A percentile compares a stretch with the other conserved stretches of the same genome.
Evolutionary conservation across 2,888 invertebrate genomes (phyloP).

Genomic region (Rhagophthalmus giganteus): DNA sequence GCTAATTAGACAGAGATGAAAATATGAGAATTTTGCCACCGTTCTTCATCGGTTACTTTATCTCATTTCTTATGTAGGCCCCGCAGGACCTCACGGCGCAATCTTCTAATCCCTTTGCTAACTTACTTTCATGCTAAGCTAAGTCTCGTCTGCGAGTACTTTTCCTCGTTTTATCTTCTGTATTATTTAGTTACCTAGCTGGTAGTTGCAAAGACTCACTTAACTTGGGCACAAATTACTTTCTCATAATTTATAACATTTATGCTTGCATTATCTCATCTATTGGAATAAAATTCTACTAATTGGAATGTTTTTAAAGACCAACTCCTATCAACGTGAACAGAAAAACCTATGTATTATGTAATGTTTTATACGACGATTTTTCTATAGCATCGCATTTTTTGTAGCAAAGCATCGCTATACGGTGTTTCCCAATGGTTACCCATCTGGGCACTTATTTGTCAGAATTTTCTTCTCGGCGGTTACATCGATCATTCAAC

Average conservation of each 20-base stretch:
- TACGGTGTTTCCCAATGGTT: too few relatives aligned
- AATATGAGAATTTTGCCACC: conserved; percentile 49
- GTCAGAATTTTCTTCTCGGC: too few relatives aligned
- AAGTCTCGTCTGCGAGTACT: conserved; percentile 44
- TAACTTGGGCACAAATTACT: conserved; percentile 37
- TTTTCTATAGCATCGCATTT: too few relatives aligned
- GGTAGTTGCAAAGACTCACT: conserved; percentile 38
- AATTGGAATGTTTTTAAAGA: conserved; percentile 10
- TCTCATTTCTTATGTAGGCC: conserved; percentile 50
- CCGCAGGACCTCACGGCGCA: conserved; percentile 45
- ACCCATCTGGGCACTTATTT: too few relatives aligned
- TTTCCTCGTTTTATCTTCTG: conserved; percentile 44
- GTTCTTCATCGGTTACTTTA: conserved; percentile 48
- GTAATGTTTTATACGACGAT: too few relatives aligned
- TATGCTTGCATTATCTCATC: conserved; percentile 25
- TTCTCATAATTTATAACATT: conserved; percentile 38
- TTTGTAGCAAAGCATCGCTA: too few relatives aligned
- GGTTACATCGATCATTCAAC: too few relatives aligned
- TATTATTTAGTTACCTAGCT: conserved; percentile 46
- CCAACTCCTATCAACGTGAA: too few relatives aligned
- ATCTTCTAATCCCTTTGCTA: conserved; percentile 48
- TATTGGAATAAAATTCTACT: conserved; percentile 20
- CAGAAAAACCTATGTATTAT: too few relatives aligned
- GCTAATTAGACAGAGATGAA: conserved; percentile 51
- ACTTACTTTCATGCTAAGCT: conserved; percentile 45